These are phyloP conservation scores for Drosophila virilis DNA, from an alignment of 1,140 invertebrate genomes.

Conservation along the genomic window DNA sequence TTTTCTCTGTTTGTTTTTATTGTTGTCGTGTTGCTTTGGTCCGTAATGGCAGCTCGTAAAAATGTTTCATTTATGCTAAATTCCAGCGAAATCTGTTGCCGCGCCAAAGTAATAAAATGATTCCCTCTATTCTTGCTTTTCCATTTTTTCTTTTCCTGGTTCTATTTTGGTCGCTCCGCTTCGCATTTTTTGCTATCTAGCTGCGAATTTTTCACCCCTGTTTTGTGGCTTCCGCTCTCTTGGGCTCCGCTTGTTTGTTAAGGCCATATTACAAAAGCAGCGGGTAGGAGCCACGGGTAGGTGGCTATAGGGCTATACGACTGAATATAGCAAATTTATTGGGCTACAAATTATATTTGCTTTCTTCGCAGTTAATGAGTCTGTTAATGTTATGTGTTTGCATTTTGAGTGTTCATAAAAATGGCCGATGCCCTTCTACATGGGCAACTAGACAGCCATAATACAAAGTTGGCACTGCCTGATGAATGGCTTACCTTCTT, in stretches of 20 bases:
- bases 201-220: conserved; percentile 26
- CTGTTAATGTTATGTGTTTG: conserved; percentile 80
- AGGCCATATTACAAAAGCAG: conserved; percentile 33
- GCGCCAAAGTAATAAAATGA: conserved; percentile 81
- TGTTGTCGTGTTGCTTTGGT: conserved; percentile 77
- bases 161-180: conserved; percentile 27
- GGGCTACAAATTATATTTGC: conserved; percentile 81
- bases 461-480: conserved; percentile 36
- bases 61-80: conserved; percentile 83
- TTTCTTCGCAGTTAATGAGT: conserved; percentile 80
- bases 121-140: conserved; percentile 62
- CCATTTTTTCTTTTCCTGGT: conserved; percentile 13
- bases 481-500: conserved; percentile 37
- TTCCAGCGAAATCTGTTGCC: conserved; percentile 79
- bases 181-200: conserved; percentile 39
- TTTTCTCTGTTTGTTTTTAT: conserved; percentile 61
- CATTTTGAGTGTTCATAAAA: conserved; percentile 81
- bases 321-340: conserved; percentile 68
- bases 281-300: conserved; percentile 1
- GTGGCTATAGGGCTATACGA: conserved; percentile 13
- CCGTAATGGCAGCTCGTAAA: conserved; percentile 81
- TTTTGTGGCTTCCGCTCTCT: conserved; percentile 71
- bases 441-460: conserved; percentile 20
- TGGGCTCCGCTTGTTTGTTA: conserved; percentile 41
- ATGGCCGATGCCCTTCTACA: not conserved